A percentile compares a stretch with the other conserved stretches of the same genome.
phyloP scores from a whole-genome alignment of 2,888 invertebrate genomes.

The Ophion slaviceki region DNA sequence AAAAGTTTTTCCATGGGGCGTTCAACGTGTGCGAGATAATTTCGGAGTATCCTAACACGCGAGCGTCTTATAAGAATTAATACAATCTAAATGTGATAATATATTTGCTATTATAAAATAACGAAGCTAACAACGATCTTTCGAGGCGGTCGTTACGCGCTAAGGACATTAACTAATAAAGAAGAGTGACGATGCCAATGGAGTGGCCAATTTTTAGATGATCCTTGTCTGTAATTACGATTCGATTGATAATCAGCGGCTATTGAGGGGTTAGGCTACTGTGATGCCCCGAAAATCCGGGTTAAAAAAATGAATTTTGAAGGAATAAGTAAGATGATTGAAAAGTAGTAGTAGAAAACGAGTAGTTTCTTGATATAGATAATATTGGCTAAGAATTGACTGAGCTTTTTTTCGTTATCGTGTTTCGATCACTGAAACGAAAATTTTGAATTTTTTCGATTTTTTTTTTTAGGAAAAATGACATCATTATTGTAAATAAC shows the following conservation, averaged over 20 bases:
- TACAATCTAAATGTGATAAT: constrained; percentile 84
- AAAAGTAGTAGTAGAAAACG: neutral
- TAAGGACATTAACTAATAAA: constrained; percentile 55
- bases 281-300: no score
- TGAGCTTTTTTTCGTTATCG: no score
- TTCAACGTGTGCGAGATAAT: constrained; percentile 28
- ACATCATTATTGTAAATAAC: no score
- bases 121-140: constrained; percentile 72
- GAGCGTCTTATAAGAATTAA: constrained; percentile 80
- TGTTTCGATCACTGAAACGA: no score
- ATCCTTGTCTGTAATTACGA: constrained; percentile 60
- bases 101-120: constrained; percentile 81
- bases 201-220: constrained; percentile 65
- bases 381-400: no score
- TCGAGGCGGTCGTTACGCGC: constrained; percentile 64
- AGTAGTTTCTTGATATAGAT: no score
- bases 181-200: constrained; percentile 17
- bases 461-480: no score
- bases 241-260: constrained; percentile 50
- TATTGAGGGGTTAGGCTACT: constrained; percentile 1
- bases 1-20: constrained; percentile 57
- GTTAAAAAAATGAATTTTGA: no score
- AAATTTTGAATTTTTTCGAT: no score
- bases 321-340: no score
- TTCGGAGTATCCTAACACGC: constrained; percentile 59